Evolutionary conservation across 1,140 invertebrate species (phyloP).

Genomic region (Reticulitermes speratus): DNA sequence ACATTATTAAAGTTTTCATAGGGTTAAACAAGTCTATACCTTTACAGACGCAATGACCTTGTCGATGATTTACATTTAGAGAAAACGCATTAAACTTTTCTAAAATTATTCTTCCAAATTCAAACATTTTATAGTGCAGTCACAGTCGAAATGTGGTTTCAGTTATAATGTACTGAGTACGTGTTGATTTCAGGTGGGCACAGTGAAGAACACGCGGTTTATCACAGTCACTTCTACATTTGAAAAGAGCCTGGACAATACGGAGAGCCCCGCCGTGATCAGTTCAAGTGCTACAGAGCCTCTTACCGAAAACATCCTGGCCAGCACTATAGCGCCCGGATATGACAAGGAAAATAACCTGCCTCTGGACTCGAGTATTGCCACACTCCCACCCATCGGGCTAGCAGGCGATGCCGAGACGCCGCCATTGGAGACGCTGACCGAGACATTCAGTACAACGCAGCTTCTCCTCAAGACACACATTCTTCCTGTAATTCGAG

Average conservation of each 20-base stretch:
- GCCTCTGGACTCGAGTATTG: constrained; percentile 71
- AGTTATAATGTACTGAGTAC: too few relatives aligned
- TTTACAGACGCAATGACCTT: too few relatives aligned
- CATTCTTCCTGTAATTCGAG: constrained; percentile 74
- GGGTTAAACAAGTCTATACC: too few relatives aligned
- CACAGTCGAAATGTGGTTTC: too few relatives aligned
- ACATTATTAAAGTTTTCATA: too few relatives aligned
- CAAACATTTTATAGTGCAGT: too few relatives aligned
- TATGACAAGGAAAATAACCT: constrained; percentile 64
- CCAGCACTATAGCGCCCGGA: constrained; percentile 63
- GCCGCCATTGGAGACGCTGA: constrained; percentile 81
- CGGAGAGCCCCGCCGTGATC: background rate
- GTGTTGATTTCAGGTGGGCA: constrained; percentile 63
- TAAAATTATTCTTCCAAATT: too few relatives aligned
- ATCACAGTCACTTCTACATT: constrained; percentile 80
- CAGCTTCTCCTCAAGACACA: constrained; percentile 84
- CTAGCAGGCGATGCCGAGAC: constrained; percentile 72
- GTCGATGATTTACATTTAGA: too few relatives aligned
- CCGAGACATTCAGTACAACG: constrained; percentile 86
- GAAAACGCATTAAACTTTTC: too few relatives aligned
- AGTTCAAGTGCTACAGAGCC: constrained; percentile 55
- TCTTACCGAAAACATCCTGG: constrained; percentile 82
- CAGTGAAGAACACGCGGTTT: constrained; percentile 80
- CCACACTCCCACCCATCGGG: constrained; percentile 75
- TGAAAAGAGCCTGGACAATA: constrained; percentile 66